Evolutionary conservation across 2,113 vertebrate species (phyloP), one percentile per base, ranked within the genome.

Genomic region (Sisor rabdophorus): DNA sequence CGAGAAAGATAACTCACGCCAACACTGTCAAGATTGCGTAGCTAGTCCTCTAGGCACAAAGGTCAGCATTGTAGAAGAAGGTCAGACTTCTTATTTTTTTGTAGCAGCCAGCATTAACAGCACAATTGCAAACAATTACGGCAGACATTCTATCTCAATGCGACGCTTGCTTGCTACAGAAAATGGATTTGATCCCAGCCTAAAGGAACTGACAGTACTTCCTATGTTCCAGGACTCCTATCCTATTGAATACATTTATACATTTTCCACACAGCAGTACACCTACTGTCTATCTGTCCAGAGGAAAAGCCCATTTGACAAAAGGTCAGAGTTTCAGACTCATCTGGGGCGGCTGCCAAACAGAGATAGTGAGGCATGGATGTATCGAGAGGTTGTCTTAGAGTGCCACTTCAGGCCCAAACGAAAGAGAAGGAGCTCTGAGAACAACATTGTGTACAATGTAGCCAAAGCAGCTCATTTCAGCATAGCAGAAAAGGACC

Each of bases 241-340:
- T 85, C 89, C 79, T 19, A 95, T 99, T 44, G 82, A 91, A 28
- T 98, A 98, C 0, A 82, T 98, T 78, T 90, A 98, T 86, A 96
- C 93, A 68, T 99, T 99, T 22, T 47, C 76, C 0, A 71, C 90
- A 0, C 10, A 73, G 16, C 80, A 89, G 0, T 90, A 89, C 0
- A 94, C 97, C 19, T 99, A 97, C 84, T 95, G 98, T 82, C 84
- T 99, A 78, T 95, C 84, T 0, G 89, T 98, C 71, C 97, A 99
- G 81, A 92, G 83, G 0, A 88, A 93, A 68, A 80, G 54, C 17
- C 87, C 87, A 0, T 53, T 4, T 0, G 82, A 80, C 9, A 73
- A 15, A 2, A 81, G 85, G 0, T 58, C 78, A 0, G 79, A 44
- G 0, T 91, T 92, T 68, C 95, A 98, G 83, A 97, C 95, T 0